Percentiles rank a stretch among this genome's conserved stretches.
Evolutionary conservation across 64 coral and sea anemone genomes (phyloP).

Genomic region (Catalaphyllia jardinei): DNA sequence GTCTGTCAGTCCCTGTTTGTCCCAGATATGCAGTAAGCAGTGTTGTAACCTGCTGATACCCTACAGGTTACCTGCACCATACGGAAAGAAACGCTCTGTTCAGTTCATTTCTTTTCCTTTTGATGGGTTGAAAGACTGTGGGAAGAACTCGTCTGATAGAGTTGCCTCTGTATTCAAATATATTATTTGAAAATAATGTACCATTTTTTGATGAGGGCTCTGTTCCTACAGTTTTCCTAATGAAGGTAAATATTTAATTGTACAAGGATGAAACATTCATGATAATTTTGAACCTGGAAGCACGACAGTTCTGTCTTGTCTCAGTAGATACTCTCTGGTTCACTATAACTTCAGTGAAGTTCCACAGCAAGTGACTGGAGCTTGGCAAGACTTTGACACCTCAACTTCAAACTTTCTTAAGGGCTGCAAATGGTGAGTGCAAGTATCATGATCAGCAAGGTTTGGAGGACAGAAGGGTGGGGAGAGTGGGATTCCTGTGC

Average conservation of each 20-base stretch:
- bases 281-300: background rate
- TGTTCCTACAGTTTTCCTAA: too few species aligned
- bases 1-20: too few species aligned
- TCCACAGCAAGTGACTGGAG: constrained; percentile 85
- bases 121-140: too few species aligned
- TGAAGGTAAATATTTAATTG: background rate
- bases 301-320: background rate
- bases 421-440: constrained; percentile 86
- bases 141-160: background rate
- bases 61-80: too few species aligned
- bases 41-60: too few species aligned
- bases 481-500: background rate
- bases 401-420: constrained; percentile 80
- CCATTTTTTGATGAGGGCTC: background rate
- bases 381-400: constrained; percentile 86
- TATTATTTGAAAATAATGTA: background rate
- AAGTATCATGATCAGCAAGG: background rate
- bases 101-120: too few species aligned
- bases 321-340: constrained; percentile 10
- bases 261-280: background rate
- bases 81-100: too few species aligned
- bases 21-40: too few species aligned
- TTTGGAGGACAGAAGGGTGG: background rate
- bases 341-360: constrained; percentile 63
- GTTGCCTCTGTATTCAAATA: background rate